Conservation (phyloP, 2,797 vertebrate genomes). For the Pantherophis alleghaniensis region DNA sequence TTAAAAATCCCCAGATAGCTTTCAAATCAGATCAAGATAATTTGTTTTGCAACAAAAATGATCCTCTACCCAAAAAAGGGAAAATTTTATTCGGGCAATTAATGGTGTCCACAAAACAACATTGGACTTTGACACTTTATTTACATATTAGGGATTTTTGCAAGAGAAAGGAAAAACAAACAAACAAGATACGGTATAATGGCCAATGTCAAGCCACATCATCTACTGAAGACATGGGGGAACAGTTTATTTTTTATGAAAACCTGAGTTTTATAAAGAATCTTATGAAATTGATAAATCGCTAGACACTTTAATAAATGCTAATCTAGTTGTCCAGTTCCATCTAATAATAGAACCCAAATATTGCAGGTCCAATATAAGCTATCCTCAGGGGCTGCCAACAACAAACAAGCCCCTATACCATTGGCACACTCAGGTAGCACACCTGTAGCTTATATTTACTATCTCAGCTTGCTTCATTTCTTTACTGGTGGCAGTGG, state of each 20-base stretch:
- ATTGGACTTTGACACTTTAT: constrained; percentile 5
- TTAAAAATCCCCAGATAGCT: constrained; percentile 57
- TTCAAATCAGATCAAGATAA: constrained; percentile 43
- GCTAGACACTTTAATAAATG: not conserved
- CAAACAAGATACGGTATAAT: not conserved
- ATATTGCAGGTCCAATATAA: not conserved
- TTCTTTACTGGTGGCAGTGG: not conserved
- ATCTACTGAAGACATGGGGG: not conserved
- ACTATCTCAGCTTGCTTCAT: not conserved
- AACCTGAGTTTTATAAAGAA: not conserved
- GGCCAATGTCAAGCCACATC: not conserved
- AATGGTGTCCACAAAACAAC: constrained; percentile 1
- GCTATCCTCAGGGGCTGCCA: not conserved
- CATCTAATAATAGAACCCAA: not conserved
- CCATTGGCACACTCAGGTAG: not conserved
- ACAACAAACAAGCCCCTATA: not conserved
- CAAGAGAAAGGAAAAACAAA: not conserved
- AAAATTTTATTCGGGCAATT: not conserved
- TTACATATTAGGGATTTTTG: not conserved
- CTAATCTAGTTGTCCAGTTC: not conserved
- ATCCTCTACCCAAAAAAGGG: not conserved
- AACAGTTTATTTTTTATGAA: not conserved
- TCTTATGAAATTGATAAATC: constrained; percentile 5
- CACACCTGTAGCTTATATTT: not conserved
- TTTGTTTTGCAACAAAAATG: constrained; percentile 22